Evolutionary conservation across 2,888 invertebrate species (phyloP).

Genomic region (Tenthredo amoena): DNA sequence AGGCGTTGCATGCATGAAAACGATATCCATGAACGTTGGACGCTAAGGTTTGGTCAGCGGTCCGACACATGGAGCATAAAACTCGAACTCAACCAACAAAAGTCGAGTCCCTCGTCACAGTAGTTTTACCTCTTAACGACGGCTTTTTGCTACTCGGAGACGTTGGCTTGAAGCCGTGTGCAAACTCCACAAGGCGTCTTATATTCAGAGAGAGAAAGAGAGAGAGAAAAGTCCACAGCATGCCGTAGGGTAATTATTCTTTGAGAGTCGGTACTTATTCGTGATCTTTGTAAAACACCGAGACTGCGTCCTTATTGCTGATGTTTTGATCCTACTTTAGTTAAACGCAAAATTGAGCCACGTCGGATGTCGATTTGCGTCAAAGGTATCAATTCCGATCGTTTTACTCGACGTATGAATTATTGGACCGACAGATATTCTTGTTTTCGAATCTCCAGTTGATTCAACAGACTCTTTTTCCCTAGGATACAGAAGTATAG

Average conservation of each 20-base stretch:
- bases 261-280: not conserved
- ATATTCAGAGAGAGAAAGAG: not conserved
- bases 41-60: constrained; percentile 39
- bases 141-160: constrained; percentile 26
- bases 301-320: not conserved
- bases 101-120: constrained; percentile 43
- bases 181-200: not conserved
- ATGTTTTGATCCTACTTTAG: not conserved
- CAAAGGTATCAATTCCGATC: not conserved
- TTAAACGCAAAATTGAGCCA: too few species aligned
- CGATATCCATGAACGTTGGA: not conserved
- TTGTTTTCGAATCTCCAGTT: not conserved
- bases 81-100: constrained; percentile 35
- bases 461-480: not conserved
- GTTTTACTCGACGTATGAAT: not conserved
- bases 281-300: not conserved
- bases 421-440: not conserved
- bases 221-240: not conserved
- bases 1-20: not conserved
- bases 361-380: too few species aligned
- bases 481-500: not conserved
- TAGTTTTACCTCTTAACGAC: constrained; percentile 18
- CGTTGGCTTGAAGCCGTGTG: constrained; percentile 18
- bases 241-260: not conserved
- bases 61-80: constrained; percentile 24